Base-by-base conservation (phyloP, 2,888 invertebrate genomes). In the Pyrgus malvae region DNA sequence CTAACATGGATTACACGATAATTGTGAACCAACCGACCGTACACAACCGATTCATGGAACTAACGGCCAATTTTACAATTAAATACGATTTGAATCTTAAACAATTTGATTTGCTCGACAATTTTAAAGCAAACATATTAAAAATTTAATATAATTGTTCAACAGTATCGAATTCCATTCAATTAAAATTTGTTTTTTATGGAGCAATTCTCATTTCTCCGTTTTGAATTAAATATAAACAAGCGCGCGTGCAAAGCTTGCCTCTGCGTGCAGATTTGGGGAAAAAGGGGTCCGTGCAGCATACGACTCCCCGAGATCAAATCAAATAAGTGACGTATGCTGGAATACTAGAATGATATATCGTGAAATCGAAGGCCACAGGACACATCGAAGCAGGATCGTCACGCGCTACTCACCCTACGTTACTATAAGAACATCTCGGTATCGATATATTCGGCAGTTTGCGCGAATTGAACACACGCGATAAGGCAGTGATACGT, bases 381-480 rank as follows among this genome's bases (percentile, higher is more conserved):
- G n/a, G n/a, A 23, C 23, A 23, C 23, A 6, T 23, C 12, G 23
- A 35, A 33, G 33, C 46, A 25, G 16, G 11, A 12, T 21, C n/a
- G n/a, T n/a, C n/a, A n/a, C n/a, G n/a, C n/a, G n/a, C n/a, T n/a
- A n/a, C 21, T 2, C 4, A 37, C 27, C 3, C 19, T 16, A 25
- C 14, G 12, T 16, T 25, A 48, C 21, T 14, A 12, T 8, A 46
- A 37, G 35, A 48, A 27, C 45, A 40, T 19, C 11, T 16, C 9
- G 48, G 25, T 37, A 48, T 37, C 49, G 19, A 29, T 58, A 64
- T 48, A 68, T 65, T 68, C 64, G 68, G 68, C 68, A 66, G 68
- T 67, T 64, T 58, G 68, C 65, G 70, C 67, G 67, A 64, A 62
- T 69, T 75, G 78, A 78, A 78, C 80, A 79, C 79, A 76, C 68